Percentiles rank a stretch among this genome's conserved stretches.
Evolutionary conservation across 2,888 invertebrate species (phyloP).

Genomic region (Cerceris ruficornis): DNA sequence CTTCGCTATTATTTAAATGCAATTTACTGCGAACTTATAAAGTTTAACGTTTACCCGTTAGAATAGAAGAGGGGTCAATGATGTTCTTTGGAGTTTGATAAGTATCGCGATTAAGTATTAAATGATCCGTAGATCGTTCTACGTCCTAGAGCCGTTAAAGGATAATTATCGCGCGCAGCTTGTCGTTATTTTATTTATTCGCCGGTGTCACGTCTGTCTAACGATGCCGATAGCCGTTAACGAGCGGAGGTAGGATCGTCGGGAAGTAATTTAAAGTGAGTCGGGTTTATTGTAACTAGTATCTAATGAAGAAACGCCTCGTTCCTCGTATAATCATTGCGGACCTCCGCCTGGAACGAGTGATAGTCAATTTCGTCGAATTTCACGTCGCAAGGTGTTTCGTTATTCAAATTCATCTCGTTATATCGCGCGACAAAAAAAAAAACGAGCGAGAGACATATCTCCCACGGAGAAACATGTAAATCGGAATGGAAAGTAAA

Average conservation of each 20-base stretch:
- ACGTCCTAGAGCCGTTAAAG: slow-evolving; percentile 41
- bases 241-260: slow-evolving; percentile 22
- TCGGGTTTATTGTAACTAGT: not conserved
- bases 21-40: slow-evolving; percentile 40
- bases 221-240: slow-evolving; percentile 31
- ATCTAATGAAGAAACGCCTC: not conserved
- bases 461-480: not conserved
- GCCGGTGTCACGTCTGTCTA: slow-evolving; percentile 42
- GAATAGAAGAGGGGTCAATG: slow-evolving; percentile 22
- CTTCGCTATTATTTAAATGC: slow-evolving; percentile 52
- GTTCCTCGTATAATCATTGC: not conserved
- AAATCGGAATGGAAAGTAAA: too few species aligned
- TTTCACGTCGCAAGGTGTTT: not conserved
- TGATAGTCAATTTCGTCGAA: slow-evolving; percentile 12
- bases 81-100: slow-evolving; percentile 45
- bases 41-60: slow-evolving; percentile 30
- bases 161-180: slow-evolving; percentile 41
- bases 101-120: slow-evolving; percentile 41
- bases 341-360: not conserved
- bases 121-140: slow-evolving; percentile 44
- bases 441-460: not conserved
- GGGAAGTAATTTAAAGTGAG: slow-evolving; percentile 16
- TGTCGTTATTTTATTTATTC: slow-evolving; percentile 56
- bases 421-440: not conserved
- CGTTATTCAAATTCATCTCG: not conserved